Evolutionary conservation across 1,140 invertebrate species (phyloP), one percentile per base, ranked within the genome.

Genomic region (Cyclargus thomasi): DNA sequence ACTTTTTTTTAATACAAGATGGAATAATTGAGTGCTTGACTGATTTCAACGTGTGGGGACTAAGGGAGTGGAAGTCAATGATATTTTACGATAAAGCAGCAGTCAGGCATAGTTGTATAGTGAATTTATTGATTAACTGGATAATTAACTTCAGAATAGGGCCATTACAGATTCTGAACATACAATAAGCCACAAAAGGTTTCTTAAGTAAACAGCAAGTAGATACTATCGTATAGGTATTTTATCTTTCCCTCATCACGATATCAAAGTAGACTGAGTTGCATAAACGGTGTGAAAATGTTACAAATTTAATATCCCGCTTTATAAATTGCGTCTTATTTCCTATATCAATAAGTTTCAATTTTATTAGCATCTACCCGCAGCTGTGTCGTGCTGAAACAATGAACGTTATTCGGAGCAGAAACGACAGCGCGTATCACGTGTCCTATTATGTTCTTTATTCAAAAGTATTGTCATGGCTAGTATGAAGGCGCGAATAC

Each of bases 391-490:
- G 62, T 14, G 62, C 36, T 53, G 39, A 47, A 64, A 67, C 67
- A 67, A 68, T 68, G 20, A 22, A 55, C 23, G n/a, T 36, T 68
- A 68, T 68, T 68, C 62, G 67, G 67, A 68, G 67, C 67, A 68
- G 63, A 68, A 68, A 68, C 47, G 62, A 47, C 39, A 47, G 39
- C 39, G 39, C 39, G 7, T 64, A 57, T 68, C 18, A 55, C 20
- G 18, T 68, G 63, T 63, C 67, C 62, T 68, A 55, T 68, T 55
- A 53, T 65, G 21, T 29, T 65, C n/a, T 10, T 17, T 29, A 29
- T 55, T 65, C 21, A 57, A 53, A 55, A 11, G 3, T 59, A 59
- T 59, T 21, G 18, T 59, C 55, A 18, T 20, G n/a, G 55, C 55
- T 59, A 59, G 2, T 11, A 16, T 14, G 11, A 47, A 47, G 39